Evolutionary conservation across 2,113 vertebrate genomes (phyloP).

Genomic region (Ariopsis seemanni): DNA sequence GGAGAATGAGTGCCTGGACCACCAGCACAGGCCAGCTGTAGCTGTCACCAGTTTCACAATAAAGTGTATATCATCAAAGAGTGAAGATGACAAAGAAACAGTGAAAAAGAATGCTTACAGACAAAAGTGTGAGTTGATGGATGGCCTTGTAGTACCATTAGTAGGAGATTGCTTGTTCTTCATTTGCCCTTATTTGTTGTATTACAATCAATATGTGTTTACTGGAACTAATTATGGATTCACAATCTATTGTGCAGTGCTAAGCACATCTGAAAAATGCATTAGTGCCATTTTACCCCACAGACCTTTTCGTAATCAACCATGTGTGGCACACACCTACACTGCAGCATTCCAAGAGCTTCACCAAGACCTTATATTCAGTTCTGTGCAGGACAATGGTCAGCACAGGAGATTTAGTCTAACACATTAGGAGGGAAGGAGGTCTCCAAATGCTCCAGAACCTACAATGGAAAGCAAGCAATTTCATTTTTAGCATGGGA

Average conservation of each 20-base stretch:
- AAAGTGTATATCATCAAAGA: slow-evolving; percentile 40
- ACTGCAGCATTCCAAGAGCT: slow-evolving; percentile 1
- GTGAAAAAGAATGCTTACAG: not conserved
- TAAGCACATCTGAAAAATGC: slow-evolving; percentile 41
- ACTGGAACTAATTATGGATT: not conserved
- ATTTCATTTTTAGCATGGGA: slow-evolving; percentile 16
- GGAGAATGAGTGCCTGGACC: not conserved
- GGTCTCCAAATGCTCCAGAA: slow-evolving; percentile 12
- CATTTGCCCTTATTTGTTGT: not conserved
- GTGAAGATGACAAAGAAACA: not conserved
- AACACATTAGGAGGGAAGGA: slow-evolving; percentile 36
- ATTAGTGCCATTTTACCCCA: slow-evolving; percentile 11
- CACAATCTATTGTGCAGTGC: not conserved
- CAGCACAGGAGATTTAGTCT: slow-evolving; percentile 39
- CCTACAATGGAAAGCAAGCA: not conserved
- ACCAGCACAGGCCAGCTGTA: slow-evolving; percentile 23
- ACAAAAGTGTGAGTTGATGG: slow-evolving; percentile 4
- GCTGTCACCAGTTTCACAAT: not conserved
- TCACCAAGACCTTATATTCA: slow-evolving; percentile 58
- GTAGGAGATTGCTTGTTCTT: not conserved
- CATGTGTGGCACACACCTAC: slow-evolving; percentile 24
- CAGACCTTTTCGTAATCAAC: slow-evolving; percentile 19
- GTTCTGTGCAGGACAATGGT: slow-evolving; percentile 54
- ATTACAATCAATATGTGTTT: not conserved
- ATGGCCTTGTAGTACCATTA: not conserved